phyloP scores from a whole-genome alignment of 2,113 vertebrate species.

The Tupaia chinensis region DNA sequence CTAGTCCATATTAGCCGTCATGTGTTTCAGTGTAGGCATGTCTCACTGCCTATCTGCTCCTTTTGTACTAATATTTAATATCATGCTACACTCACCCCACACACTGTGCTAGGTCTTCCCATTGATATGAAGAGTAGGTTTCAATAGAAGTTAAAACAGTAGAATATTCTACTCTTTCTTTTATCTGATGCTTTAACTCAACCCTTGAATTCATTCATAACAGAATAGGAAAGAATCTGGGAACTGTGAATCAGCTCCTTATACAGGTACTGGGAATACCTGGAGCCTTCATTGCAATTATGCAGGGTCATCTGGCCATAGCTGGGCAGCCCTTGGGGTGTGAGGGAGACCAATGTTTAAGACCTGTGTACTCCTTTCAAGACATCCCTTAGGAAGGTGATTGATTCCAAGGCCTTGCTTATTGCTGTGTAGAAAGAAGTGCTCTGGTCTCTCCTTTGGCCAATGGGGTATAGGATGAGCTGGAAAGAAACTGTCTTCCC shows the following conservation, averaged over 20 bases:
- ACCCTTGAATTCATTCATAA: background rate
- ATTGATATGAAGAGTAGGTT: background rate
- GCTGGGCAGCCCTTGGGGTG: too few species aligned
- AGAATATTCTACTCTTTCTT: background rate
- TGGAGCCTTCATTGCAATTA: background rate
- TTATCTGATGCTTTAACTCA: background rate
- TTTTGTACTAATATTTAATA: background rate
- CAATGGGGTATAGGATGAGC: background rate
- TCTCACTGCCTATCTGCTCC: background rate
- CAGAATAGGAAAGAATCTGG: background rate
- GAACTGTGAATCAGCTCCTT: background rate
- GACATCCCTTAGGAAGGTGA: background rate
- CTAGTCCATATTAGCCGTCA: background rate
- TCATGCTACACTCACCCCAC: fast-evolving
- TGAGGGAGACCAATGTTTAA: background rate
- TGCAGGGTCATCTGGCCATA: background rate
- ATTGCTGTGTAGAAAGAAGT: background rate
- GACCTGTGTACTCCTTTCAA: background rate
- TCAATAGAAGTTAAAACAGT: background rate
- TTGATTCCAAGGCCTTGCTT: background rate
- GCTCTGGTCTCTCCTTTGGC: background rate
- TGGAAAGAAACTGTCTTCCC: background rate
- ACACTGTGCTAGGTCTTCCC: background rate
- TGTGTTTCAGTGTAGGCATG: background rate
- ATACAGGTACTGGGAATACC: too few species aligned